Conservation (phyloP, 2,797 vertebrate genomes). For the Spinus olivaceus region DNA sequence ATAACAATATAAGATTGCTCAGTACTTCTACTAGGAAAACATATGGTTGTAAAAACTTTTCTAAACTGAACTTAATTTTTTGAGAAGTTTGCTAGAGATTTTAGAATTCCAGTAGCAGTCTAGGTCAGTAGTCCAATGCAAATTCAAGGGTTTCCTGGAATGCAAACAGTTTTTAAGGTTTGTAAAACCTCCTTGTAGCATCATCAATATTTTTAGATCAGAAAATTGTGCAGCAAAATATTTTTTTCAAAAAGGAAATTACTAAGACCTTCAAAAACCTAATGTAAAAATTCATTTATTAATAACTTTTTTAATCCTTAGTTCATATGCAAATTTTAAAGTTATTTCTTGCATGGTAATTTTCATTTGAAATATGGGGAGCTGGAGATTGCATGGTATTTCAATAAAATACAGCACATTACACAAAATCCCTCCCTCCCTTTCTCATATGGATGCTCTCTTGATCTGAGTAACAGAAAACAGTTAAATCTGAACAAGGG, state of each 20-base stretch:
- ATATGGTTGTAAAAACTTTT: background rate
- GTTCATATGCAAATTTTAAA: background rate
- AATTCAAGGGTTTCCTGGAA: background rate
- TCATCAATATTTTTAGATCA: background rate
- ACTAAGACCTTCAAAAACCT: background rate
- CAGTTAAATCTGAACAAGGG: background rate
- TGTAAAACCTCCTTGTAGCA: background rate
- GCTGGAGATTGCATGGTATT: background rate
- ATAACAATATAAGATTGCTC: background rate
- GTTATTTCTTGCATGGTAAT: background rate
- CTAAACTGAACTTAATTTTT: background rate
- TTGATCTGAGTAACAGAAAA: background rate
- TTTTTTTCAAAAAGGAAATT: background rate
- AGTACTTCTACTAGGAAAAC: background rate
- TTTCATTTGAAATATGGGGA: background rate
- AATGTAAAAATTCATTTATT: background rate
- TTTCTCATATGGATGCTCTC: background rate
- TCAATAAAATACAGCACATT: background rate
- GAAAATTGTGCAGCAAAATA: background rate
- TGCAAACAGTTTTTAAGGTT: background rate
- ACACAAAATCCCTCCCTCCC: background rate
- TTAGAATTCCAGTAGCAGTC: background rate
- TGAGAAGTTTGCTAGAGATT: background rate
- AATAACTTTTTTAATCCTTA: background rate
- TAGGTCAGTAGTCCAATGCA: background rate